Percentiles rank a stretch among this genome's conserved stretches.
phyloP scores from a whole-genome alignment of 2,113 vertebrate genomes.

The Drymodes brunneopygia region DNA sequence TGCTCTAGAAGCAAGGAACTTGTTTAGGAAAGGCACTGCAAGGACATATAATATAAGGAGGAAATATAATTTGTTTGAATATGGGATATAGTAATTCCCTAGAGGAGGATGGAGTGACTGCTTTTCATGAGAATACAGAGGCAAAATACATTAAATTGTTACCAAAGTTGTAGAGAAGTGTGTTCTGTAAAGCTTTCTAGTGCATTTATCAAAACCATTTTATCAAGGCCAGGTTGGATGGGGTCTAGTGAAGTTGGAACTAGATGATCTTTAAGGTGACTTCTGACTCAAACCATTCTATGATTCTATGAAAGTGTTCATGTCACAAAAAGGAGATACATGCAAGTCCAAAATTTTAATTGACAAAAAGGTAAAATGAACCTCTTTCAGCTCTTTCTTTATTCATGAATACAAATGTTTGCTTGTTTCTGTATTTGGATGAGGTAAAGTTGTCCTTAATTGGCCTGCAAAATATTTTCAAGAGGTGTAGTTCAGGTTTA shows the following conservation, averaged over 20 bases:
- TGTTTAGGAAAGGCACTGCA: neutral
- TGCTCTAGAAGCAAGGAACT: neutral
- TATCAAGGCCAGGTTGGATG: neutral
- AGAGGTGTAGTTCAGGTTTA: neutral
- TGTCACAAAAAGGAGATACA: neutral
- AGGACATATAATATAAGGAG: neutral
- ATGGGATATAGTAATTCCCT: neutral
- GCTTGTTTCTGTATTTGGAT: neutral
- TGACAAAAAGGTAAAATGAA: neutral
- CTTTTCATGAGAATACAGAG: neutral
- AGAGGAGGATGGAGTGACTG: neutral
- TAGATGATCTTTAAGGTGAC: neutral
- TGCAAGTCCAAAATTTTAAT: neutral
- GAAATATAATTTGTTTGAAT: neutral
- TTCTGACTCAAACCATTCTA: neutral
- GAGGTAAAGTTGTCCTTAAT: neutral
- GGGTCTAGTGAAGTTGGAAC: neutral
- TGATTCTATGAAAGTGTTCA: neutral
- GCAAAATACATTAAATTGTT: neutral
- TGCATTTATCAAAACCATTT: neutral
- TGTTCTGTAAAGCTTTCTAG: neutral
- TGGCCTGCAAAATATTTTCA: neutral
- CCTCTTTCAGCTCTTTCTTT: neutral
- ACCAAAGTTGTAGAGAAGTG: neutral
- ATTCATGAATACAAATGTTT: neutral